Conservation (phyloP, 2,888 invertebrate genomes). For the Azorinus chamasolen region DNA sequence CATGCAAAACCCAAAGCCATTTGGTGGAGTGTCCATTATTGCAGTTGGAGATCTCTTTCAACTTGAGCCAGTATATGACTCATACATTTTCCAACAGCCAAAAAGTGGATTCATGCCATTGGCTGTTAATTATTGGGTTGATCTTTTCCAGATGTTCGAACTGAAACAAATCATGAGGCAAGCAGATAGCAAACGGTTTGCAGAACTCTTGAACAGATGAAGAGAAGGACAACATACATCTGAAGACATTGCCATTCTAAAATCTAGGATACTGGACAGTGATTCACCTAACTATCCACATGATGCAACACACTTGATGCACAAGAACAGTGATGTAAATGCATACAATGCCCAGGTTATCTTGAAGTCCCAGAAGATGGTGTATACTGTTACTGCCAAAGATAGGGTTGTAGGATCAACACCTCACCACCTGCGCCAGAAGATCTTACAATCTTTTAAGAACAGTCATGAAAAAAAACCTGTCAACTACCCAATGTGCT, state of each 20-base stretch:
- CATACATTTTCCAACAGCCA: constrained; percentile 30
- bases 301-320: constrained; percentile 45
- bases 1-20: constrained; percentile 28
- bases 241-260: constrained; percentile 51
- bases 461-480: constrained; percentile 20
- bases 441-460: constrained; percentile 20
- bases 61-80: constrained; percentile 55
- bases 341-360: constrained; percentile 29
- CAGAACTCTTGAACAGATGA: constrained; percentile 56
- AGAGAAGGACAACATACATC: constrained; percentile 55
- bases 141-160: constrained; percentile 53
- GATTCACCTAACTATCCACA: constrained; percentile 31
- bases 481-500: constrained; percentile 30
- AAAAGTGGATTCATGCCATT: constrained; percentile 38
- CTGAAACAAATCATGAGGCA: constrained; percentile 63
- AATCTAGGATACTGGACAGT: constrained; percentile 14
- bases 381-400: constrained; percentile 41
- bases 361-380: neutral
- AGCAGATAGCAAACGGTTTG: constrained; percentile 52
- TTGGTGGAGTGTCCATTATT: constrained; percentile 54
- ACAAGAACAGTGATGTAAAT: constrained; percentile 54
- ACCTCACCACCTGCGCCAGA: constrained; percentile 27
- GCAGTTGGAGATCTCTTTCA: too few species aligned
- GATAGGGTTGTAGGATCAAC: constrained; percentile 15
- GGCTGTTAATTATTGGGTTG: constrained; percentile 59